Evolutionary conservation across 2,113 vertebrate species (phyloP).

Genomic region (Petrocephalus zakoni): DNA sequence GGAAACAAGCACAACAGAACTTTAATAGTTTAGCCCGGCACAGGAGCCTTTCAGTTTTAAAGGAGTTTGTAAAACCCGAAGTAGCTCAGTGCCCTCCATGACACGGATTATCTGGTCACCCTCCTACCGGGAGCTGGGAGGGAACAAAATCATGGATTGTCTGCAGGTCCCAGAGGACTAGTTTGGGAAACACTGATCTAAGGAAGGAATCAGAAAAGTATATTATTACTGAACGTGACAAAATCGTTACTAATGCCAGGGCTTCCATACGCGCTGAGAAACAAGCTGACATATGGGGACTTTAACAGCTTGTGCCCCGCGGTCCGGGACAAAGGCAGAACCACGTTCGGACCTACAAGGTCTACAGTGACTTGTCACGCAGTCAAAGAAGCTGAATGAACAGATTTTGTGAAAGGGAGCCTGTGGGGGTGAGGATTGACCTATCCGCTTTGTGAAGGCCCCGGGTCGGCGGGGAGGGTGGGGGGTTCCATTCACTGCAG

Average conservation of each 20-base stretch:
- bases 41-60: not conserved
- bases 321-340: not conserved
- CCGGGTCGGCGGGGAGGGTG: not conserved
- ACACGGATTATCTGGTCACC: not conserved
- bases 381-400: constrained; percentile 8
- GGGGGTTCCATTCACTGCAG: not conserved
- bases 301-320: not conserved
- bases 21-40: not conserved
- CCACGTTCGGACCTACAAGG: not conserved
- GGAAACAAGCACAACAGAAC: not conserved
- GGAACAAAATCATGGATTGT: not conserved
- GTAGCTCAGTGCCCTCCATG: not conserved
- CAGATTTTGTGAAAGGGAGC: not conserved
- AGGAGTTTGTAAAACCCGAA: not conserved
- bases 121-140: not conserved
- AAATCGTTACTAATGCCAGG: not conserved
- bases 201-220: not conserved
- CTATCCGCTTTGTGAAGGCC: constrained; percentile 2
- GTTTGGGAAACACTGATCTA: not conserved
- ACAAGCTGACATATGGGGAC: not conserved
- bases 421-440: not conserved
- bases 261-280: not conserved
- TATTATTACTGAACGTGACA: not conserved
- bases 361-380: not conserved
- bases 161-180: not conserved